These are phyloP conservation scores for Delphinapterus leucas DNA, from an alignment of 2,113 vertebrate species.

Conservation along the genomic window DNA sequence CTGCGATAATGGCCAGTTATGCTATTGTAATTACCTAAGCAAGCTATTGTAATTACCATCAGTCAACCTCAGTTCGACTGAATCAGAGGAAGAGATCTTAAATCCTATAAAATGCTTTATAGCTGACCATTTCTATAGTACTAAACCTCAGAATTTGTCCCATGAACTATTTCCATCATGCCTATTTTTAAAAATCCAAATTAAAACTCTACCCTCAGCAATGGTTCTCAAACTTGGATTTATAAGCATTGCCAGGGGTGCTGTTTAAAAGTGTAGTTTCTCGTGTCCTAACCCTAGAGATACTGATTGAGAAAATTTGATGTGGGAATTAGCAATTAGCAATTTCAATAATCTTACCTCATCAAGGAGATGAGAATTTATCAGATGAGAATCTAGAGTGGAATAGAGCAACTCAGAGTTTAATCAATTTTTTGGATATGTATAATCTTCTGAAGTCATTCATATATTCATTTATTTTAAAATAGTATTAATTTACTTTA, in stretches of 20 bases:
- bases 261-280: not conserved
- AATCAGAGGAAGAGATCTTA: not conserved
- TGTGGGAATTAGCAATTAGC: not conserved
- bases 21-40: not conserved
- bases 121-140: not conserved
- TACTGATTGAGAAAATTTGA: not conserved
- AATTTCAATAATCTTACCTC: not conserved
- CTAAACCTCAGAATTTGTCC: not conserved
- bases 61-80: not conserved
- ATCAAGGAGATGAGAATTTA: not conserved
- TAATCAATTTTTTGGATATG: not conserved
- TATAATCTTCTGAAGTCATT: not conserved
- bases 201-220: not conserved
- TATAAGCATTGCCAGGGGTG: not conserved
- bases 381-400: not conserved
- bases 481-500: not conserved
- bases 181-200: not conserved
- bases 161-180: not conserved
- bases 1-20: not conserved
- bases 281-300: not conserved
- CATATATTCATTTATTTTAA: not conserved
- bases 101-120: not conserved
- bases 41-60: not conserved
- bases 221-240: not conserved
- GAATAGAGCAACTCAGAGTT: not conserved